Evolutionary conservation across 2,888 invertebrate species (phyloP).

Genomic region (Cantharis rustica): DNA sequence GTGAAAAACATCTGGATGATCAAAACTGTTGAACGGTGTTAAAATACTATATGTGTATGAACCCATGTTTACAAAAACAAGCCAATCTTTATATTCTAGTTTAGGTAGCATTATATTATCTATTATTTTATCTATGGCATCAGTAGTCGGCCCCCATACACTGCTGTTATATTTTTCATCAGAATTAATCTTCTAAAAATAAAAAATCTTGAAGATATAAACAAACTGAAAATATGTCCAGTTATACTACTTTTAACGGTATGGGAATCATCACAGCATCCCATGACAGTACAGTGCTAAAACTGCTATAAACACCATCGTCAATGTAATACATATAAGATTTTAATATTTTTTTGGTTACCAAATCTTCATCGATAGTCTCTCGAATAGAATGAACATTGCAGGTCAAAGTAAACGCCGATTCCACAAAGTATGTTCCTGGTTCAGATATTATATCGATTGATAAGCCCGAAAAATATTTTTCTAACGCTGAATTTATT

Average conservation of each 20-base stretch:
- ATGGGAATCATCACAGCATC: conserved; percentile 51
- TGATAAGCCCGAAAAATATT: conserved; percentile 79
- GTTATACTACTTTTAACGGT: conserved; percentile 64
- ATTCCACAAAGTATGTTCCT: conserved; percentile 93
- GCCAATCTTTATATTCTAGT: conserved; percentile 82
- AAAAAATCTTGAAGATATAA: neutral
- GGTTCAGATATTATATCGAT: conserved; percentile 94
- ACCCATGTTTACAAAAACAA: conserved; percentile 94
- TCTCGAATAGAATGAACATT: conserved; percentile 81
- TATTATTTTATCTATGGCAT: conserved; percentile 84
- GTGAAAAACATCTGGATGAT: conserved; percentile 75
- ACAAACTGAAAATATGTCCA: neutral
- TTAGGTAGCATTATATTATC: conserved; percentile 69
- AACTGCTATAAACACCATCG: conserved; percentile 98
- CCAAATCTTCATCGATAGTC: conserved; percentile 34
- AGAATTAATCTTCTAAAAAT: conserved; percentile 35
- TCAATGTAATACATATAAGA: conserved; percentile 95
- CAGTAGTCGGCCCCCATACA: conserved; percentile 97
- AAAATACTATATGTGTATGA: conserved; percentile 94
- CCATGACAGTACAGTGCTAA: conserved; percentile 69
- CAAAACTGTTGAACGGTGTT: conserved; percentile 93
- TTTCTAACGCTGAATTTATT: conserved; percentile 80
- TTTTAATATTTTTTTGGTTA: conserved; percentile 38
- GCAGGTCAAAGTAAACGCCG: conserved; percentile 90
- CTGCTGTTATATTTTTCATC: conserved; percentile 64